Evolutionary conservation across 1,140 invertebrate genomes (phyloP), one percentile per base, ranked within the genome.

Genomic region (Venturia canescens): DNA sequence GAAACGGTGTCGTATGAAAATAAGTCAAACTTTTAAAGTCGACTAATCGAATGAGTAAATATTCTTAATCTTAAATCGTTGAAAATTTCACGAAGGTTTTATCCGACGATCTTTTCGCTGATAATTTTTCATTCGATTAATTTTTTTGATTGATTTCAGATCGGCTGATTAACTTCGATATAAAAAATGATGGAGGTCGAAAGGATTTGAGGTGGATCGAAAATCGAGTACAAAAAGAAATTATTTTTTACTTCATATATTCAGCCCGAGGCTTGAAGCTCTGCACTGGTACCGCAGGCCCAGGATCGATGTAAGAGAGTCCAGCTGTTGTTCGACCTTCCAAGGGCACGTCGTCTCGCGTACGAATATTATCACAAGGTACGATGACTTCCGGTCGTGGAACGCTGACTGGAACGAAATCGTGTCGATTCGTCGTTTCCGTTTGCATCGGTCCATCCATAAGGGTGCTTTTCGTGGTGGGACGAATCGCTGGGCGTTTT

Each of bases 341-440:
- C 3, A 91, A 82, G 0, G 92, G 92, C 80, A 87, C 84, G 50
- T 77, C 23, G 11, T 92, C 85, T 0, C 88, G 86, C 4, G 86
- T 88, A 48, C 84, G 89, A n/a, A 93, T 88, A 82, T 93, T 92
- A 9, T 87, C 82, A 5, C 85, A 86, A 0, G 93, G 93, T 38
- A 91, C 72, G 3, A 92, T 85, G 1, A 85, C 82, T 15, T 88
- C 82, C 0, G 90, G 82, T 70, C 87, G 89, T 11, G 90, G 89
- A 38, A 90, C 88, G 0, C 92, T 92, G 89, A 96, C 96, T 0
- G 93, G 91, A 13, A 94, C 93, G 84, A 93, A 96, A 87, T 96
- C 95, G 84, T 94, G 93, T 70, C 94, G 93, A 82, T 94, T 93
- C 0, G 95, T 96, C 0, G 95, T 96, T 80, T 95, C 90, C 60